A percentile compares a stretch with the other conserved stretches of the same genome.
These are phyloP conservation scores for Epsilonema sp. DNA, from an alignment of 2,888 invertebrate genomes.

Conservation along the genomic window DNA sequence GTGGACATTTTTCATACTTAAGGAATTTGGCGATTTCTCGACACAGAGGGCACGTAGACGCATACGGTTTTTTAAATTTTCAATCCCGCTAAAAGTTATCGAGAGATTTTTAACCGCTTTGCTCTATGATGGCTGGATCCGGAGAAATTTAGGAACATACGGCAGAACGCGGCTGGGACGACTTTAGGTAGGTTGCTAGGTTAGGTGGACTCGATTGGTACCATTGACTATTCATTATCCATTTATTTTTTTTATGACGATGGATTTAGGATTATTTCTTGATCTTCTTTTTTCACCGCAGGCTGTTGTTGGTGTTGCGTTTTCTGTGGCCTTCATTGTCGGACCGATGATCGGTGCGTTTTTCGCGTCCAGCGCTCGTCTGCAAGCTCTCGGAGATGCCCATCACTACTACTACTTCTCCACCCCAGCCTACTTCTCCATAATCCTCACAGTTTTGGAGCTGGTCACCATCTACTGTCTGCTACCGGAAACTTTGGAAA, in stretches of 20 bases:
- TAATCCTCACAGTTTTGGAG: conserved; percentile 50
- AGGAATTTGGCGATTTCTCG: too few relatives aligned
- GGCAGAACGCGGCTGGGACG: too few relatives aligned
- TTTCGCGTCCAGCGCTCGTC: conserved; percentile 47
- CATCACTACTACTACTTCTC: conserved; percentile 54
- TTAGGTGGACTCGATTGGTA: conserved; percentile 5
- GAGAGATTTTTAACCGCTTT: too few relatives aligned
- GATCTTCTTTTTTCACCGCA: too few relatives aligned
- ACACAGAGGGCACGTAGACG: too few relatives aligned
- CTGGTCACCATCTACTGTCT: conserved; percentile 49
- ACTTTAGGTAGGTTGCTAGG: background rate
- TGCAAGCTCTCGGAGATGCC: conserved; percentile 30
- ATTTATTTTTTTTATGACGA: too few relatives aligned
- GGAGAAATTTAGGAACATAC: too few relatives aligned
- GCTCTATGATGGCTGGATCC: too few relatives aligned
- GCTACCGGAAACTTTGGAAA: conserved; percentile 63
- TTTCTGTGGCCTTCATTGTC: conserved; percentile 87
- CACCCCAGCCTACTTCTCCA: conserved; percentile 50
- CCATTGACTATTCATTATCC: conserved; percentile 4
- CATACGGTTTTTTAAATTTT: too few relatives aligned
- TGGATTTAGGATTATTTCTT: too few relatives aligned
- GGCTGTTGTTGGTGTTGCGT: conserved; percentile 91
- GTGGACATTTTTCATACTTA: too few relatives aligned
- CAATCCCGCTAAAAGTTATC: too few relatives aligned
- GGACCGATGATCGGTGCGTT: conserved; percentile 84